Evolutionary conservation across 2,888 invertebrate genomes (phyloP), one percentile per base, ranked within the genome.

Genomic region (Cylindroiulus punctatus): DNA sequence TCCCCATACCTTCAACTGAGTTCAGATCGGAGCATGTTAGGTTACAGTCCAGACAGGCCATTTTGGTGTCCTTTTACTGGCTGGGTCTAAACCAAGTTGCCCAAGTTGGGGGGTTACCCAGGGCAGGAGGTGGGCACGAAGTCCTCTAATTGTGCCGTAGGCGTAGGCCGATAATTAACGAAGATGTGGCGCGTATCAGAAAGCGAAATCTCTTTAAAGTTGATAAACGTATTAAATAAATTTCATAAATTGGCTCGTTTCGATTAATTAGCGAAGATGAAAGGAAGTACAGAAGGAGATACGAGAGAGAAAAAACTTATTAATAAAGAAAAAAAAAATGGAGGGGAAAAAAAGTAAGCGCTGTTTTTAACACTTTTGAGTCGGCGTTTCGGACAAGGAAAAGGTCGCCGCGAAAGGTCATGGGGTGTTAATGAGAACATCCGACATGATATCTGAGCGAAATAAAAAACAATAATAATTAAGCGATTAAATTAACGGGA

Each of bases 351-450:
- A 26, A 30, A 76, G 0, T 30, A 30, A 76, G 76, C 76, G 76
- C 76, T 76, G 76, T 30, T 76, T 76, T 76, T 76, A 76, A 76
- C 76, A 76, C 76, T 76, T 76, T 76, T 76, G 76, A 76, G 76
- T 76, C 76, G 76, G 76, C 76, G 1, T 76, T 76, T 76, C 76
- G 76, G 76, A 30, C 76, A 76, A 76, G 76, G 22, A 76, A 76
- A 76, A 76, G 76, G 76, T 76, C 76, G 22, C 83, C 44, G 40
- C 44, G 22, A 83, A 83, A 83, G 83, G 36, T 83, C 83, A 40
- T 83, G 22, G 40, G 83, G 83, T 83, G 83, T 83, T 83, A 83
- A 83, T 83, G 83, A 83, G 83, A 83, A 83, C 83, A 83, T 83
- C 83, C 83, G 83, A 83, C 83, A 76, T 30, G 76, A 76, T 76